Base-by-base conservation (phyloP, 2,888 invertebrate species). In the Linnaemya vulpina region DNA sequence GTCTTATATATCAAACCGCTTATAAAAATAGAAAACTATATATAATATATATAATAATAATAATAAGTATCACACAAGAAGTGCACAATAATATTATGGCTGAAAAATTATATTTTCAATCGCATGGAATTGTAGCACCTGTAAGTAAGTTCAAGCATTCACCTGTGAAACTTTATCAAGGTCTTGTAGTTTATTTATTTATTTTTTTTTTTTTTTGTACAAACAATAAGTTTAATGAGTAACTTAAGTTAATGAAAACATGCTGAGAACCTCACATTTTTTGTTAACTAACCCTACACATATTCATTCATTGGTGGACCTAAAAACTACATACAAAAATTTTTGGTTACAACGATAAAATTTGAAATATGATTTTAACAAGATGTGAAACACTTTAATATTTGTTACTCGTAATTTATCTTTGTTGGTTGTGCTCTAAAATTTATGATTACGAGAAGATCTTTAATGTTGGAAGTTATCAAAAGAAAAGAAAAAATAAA, bases 121-220 rank as follows among this genome's bases (percentile, higher is more conserved):
- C 8, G 62, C 67, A 67, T 74, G 55, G 15, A 73, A 73, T 40
- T 80, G 65, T 80, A 80, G 51, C 79, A 80, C 65, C 73, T 80
- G 79, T 67, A 40, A 73, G 20, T 35, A 38, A 67, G 49, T 38
- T 73, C 46, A 73, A 73, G 49, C 79, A 80, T 73, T 80, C 79
- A 73, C 58, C 55, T 80, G 49, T 22, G 9, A 78, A 62, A 78
- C 78, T 70, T 46, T 38, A 5, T 11, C 79, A 80, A 80, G 79
- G 73, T 51, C 58, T 73, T 73, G 55, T 65, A 40, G 3, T 49
- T 49, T 46, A n/a, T n/a, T n/a, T n/a, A n/a, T n/a, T 49, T 49
- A 7, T 75, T 25, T 51, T 1, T 35, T 43, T 43, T 49, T 55
- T 11, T 67, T 55, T 67, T 65, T 55, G 30, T 9, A 20, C 46